Base-by-base conservation (phyloP, 2,888 invertebrate genomes). In the Ichneumon xanthorius region DNA sequence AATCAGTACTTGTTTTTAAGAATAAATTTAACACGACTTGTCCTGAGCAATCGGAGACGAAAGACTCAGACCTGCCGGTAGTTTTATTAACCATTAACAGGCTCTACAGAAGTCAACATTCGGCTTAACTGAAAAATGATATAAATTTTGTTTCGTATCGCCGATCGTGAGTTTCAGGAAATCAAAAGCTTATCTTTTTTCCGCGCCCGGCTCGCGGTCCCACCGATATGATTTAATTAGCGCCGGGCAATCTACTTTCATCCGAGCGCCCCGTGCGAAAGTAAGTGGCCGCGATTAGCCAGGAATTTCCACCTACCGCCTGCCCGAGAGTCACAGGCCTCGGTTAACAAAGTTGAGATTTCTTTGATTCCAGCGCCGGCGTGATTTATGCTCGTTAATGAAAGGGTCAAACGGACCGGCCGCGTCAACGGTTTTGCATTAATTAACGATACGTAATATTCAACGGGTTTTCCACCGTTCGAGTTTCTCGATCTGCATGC, bases 211-310 rank as follows among this genome's bases (percentile, higher is more conserved):
- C 22, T 67, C 45, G 37, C 45, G 55, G 30, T 76, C 70, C 14
- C 55, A 30, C n/a, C 30, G 50, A 55, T 80, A 48, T 75, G 53
- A 75, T 83, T 80, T 33, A 83, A 83, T 83, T 82, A 82, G 71
- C 75, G 79, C 75, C 40, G 16, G 68, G 50, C 61, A 73, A 73
- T 73, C 33, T 33, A 70, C 50, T 75, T 70, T 83, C 48, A 53
- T 45, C 33, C 50, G 45, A 55, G 45, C 37, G 58, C 22, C 33
- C 67, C 26, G 53, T 58, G 55, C 58, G 79, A 79, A 79, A 73
- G 82, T 73, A 70, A 83, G 68, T 58, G 55, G 67, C 78, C 30
- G 68, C 70, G 58, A 61, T 70, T 75, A 71, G 37, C 7, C 53
- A 53, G 63, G 79, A 80, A 80, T 71, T 58, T 58, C 63, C 73